Evolutionary conservation across 1,140 invertebrate species (phyloP), one percentile per base, ranked within the genome.

Genomic region (Conopomorpha cramerella): DNA sequence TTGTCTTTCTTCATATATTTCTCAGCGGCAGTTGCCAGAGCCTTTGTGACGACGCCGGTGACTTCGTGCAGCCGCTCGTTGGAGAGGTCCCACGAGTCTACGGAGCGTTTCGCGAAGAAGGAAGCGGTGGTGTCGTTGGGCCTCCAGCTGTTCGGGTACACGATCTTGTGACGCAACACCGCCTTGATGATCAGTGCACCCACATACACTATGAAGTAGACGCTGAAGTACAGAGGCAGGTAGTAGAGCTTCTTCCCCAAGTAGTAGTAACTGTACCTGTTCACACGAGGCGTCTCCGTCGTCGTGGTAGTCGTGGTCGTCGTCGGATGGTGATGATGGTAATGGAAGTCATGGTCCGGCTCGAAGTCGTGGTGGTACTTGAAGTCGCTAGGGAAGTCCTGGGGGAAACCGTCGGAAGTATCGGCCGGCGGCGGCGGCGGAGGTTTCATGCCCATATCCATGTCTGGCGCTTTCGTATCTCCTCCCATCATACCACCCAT

Each of bases 201-300:
- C 1, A 92, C 85, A 46, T 91, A 92, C 38, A 90, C 80, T 38
- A 89, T 86, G 50, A 91, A 91, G 48, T 89, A 92, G n/a, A 90
- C 85, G 39, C 88, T 90, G 52, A 91, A 92, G 56, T 91, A 92
- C 8, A 92, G 55, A 0, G 90, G 90, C 28, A 91, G 77, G 49
- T 91, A 92, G 84, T 89, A 92, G 2, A 91, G 73, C 51, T 91
- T 91, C 39, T 87, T 84, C 0, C 89, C 89, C 44, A 91, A 81
- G 51, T 87, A 91, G 55, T 91, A 91, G 61, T 91, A 91, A 54
- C 87, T 89, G 76, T 89, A 91, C 41, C 82, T 74, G 41, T 88
- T 90, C 36, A 84, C 87, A 27, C 88, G 81, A 47, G 87, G 80
- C 33, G 81, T 80, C 55, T 86, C 83, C 16, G 80, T 82, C 16